Conservation (phyloP, 2,888 invertebrate genomes). For the Hypolimnas misippus region DNA sequence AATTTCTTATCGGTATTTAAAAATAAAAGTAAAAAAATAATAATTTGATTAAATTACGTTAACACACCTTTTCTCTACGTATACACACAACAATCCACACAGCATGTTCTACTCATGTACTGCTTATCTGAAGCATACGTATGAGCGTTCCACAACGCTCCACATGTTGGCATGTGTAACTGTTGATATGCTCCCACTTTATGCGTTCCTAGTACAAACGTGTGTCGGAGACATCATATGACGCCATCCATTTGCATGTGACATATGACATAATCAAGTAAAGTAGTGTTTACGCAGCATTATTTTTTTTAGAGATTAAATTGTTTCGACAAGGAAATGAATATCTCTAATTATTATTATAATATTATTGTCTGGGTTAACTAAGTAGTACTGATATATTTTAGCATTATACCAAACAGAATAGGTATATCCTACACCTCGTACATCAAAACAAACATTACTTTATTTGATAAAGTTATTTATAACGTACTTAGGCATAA, state of each 20-base stretch:
- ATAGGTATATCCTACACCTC: too few relatives aligned
- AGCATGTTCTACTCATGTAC: not conserved
- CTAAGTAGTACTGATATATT: too few relatives aligned
- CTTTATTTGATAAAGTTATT: too few relatives aligned
- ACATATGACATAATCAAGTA: slow-evolving; percentile 19
- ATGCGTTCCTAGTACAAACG: slow-evolving; percentile 63
- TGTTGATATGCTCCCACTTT: slow-evolving; percentile 28
- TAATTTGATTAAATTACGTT: too few relatives aligned
- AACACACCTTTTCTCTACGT: too few relatives aligned
- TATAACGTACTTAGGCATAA: too few relatives aligned
- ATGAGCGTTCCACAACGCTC: slow-evolving; percentile 41
- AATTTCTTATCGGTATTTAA: too few relatives aligned
- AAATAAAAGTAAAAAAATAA: too few relatives aligned
- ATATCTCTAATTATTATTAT: too few relatives aligned
- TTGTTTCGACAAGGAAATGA: not conserved
- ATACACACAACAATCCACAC: not conserved
- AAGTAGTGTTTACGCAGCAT: not conserved
- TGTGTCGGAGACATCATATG: slow-evolving; percentile 65
- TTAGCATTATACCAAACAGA: too few relatives aligned
- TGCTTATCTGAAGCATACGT: slow-evolving; percentile 21
- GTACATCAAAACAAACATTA: too few relatives aligned
- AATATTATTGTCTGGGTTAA: too few relatives aligned
- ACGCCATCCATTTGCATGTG: slow-evolving; percentile 61
- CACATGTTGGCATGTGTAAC: slow-evolving; percentile 40
- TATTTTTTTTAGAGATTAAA: not conserved